Base-by-base conservation (phyloP, 1,140 invertebrate species). In the Brachionus plicatilis region DNA sequence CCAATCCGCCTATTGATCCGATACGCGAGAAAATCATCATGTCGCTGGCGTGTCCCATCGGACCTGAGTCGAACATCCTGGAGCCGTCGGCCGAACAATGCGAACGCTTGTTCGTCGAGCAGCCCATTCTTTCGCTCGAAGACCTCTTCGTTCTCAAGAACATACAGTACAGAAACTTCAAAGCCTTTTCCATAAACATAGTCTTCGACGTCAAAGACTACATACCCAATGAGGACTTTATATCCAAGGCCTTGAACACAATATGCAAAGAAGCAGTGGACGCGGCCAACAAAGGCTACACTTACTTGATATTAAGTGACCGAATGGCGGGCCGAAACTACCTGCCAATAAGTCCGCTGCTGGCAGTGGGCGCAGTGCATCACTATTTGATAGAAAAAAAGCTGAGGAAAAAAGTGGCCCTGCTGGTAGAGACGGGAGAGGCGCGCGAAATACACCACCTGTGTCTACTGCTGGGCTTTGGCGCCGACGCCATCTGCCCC, bases 1-100 rank as follows among this genome's bases (percentile, higher is more conserved):
- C 97, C 85, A 99, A 99, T 91, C 97, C 97, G n/a, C 97, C 97
- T 4, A 99, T 99, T 86, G 97, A 99, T 92, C 97, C 97, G 50
- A 98, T 99, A 92, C 93, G 97, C 86, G 97, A 99, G 90, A 96
- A 95, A 89, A 95, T 99, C 85, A 96, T 99, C 72, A 82, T 82
- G 79, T 82, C 79, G 9, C 20, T 82, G 90, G 89, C 89, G 12
- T 92, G 92, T 87, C 92, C 92, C 1, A 88, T 92, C 70, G 92
- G 92, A 6, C 97, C 97, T 0, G 96, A 97, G 87, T 93, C 93
- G 0, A 99, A 99, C 90, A 94, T 99, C 83, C 90, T 99, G 83
- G 93, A 97, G 86, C 96, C 97, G 3, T 93, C 93, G 87, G 92
- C 94, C 0, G 90, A 94, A 85, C 96, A 98, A 90, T 96, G 97